Conservation (phyloP, 2,797 vertebrate species). For the Psittacula derbiana region DNA sequence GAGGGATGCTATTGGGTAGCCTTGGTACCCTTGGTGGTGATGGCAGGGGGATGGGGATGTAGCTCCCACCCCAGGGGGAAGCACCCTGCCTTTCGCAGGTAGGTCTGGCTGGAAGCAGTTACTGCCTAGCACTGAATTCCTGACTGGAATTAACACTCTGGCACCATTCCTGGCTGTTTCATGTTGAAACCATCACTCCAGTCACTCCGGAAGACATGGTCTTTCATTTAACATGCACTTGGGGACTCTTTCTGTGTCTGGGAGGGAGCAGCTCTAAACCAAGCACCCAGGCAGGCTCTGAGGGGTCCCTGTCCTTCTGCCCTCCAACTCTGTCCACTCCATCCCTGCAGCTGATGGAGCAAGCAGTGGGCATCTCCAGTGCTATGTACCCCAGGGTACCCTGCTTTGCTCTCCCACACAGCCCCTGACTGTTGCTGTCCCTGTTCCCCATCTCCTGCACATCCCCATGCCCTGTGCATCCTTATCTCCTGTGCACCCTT, state of each 20-base stretch:
- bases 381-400: background rate
- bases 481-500: accelerated
- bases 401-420: background rate
- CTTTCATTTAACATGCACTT: background rate
- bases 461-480: no score
- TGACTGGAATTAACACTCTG: background rate
- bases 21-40: background rate
- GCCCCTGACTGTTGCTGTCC: accelerated
- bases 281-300: background rate
- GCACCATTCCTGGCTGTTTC: constrained; percentile 7
- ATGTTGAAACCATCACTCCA: constrained; percentile 12
- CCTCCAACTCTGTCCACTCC: background rate
- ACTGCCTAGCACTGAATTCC: constrained; percentile 9
- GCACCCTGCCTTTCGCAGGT: background rate
- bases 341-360: background rate
- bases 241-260: background rate
- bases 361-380: background rate
- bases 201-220: background rate
- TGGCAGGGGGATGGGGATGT: background rate
- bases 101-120: background rate
- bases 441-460: background rate
- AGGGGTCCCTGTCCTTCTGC: background rate
- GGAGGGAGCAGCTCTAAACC: background rate
- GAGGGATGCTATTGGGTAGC: background rate
- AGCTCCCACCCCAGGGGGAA: background rate